Evolutionary conservation across 1,140 invertebrate species (phyloP), one percentile per base, ranked within the genome.

Genomic region (Drosophila cardini): DNA sequence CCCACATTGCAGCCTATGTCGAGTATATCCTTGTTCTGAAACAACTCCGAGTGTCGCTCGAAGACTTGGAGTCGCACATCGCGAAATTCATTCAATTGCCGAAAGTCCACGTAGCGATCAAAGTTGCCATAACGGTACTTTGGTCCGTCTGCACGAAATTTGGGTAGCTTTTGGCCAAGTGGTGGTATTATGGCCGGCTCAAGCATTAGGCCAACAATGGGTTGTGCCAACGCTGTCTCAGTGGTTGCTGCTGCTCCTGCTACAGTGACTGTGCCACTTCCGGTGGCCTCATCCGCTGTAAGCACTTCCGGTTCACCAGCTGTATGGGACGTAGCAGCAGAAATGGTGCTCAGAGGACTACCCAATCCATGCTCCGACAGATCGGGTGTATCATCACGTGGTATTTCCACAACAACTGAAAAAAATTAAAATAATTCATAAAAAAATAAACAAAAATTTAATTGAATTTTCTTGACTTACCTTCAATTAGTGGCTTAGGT

Each of bases 1-100:
- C 99, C 99, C 76, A 98, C 96, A 93, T 99, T 99, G 92, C 99
- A 99, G 8, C 99, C 99, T 90, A 99, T 97, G 90, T 99, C 99
- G 42, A 99, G 93, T 18, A 99, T 95, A 92, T 98, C 96, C 93
- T 98, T 99, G 10, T 95, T 95, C 71, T 95, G 93, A 92, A 99
- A 99, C 90, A 99, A 94, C 78, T 98, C 96, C 45, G 94, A 93
- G 72, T 96, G 95, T 70, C 95, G 94, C 43, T 94, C 93, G 78
- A 99, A 96, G 55, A 96, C 95, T 73, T 95, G 94, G 48, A 99
- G 92, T 52, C 99, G 94, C 30, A 95, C 93, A 93, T 99, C 98
- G 67, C 95, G 93, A 67, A 96, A 95, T 46, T 96, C 94, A 76
- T 96, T 94, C 15, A 95, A 93, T 92, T 98, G 98, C 26, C 98